phyloP scores from a whole-genome alignment of 2,797 vertebrate genomes.

The Notoglanidium macrostoma region DNA sequence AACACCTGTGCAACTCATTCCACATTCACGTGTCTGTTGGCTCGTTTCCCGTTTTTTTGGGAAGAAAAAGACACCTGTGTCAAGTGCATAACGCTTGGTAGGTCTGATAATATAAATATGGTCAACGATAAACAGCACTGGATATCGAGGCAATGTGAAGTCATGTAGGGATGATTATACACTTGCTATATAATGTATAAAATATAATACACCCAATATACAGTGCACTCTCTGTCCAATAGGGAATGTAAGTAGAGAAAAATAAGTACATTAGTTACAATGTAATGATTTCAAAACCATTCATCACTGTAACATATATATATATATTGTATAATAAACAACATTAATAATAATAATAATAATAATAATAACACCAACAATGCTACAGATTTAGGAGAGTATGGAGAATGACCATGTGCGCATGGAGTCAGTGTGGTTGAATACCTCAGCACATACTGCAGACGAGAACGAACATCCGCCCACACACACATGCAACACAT shows the following conservation, averaged over 20 bases:
- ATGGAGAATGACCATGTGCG: background rate
- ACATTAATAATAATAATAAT: background rate
- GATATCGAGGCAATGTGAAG: background rate
- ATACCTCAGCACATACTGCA: slow-evolving; percentile 46
- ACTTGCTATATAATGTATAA: slow-evolving; percentile 2
- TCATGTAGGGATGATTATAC: background rate
- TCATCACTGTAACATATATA: background rate
- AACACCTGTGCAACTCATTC: background rate
- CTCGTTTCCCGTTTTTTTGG: background rate
- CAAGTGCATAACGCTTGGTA: background rate
- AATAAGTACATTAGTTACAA: background rate
- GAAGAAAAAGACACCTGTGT: background rate
- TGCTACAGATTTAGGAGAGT: background rate
- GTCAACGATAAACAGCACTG: background rate
- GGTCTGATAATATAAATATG: background rate
- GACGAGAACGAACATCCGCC: slow-evolving; percentile 48
- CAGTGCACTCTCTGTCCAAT: background rate
- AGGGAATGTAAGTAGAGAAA: too few species aligned
- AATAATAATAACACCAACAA: background rate
- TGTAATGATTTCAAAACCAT: background rate
- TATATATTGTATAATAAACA: background rate
- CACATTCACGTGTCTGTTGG: background rate
- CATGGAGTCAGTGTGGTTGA: slow-evolving; percentile 26
- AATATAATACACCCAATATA: background rate
- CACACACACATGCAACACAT: slow-evolving; percentile 50